These are phyloP conservation scores for Hippocampus mohnikei DNA, from an alignment of 2,113 vertebrate genomes.

Conservation along the genomic window DNA sequence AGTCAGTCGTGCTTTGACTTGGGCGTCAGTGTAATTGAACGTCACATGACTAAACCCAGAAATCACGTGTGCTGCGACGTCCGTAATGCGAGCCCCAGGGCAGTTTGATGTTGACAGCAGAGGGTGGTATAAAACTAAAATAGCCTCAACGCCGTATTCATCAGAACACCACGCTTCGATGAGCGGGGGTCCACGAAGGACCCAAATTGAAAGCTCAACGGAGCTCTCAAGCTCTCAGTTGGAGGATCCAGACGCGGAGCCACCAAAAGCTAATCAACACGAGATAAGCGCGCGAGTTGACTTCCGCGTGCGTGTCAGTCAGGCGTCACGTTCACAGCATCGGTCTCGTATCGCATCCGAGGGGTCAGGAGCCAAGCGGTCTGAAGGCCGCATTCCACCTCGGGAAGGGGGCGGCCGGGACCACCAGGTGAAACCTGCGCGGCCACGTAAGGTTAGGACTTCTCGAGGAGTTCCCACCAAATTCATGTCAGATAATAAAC, in stretches of 20 bases:
- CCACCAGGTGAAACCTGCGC: conserved; percentile 13
- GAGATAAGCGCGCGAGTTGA: conserved; percentile 37
- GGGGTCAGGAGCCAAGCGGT: conserved; percentile 44
- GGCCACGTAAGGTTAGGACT: neutral
- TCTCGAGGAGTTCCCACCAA: neutral
- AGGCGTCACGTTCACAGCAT: conserved; percentile 15
- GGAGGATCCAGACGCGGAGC: conserved; percentile 26
- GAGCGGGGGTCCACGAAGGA: neutral
- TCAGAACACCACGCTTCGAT: too few species aligned
- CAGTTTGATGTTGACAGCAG: too few species aligned
- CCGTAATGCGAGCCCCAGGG: too few species aligned
- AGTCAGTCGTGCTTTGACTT: too few species aligned
- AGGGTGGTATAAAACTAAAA: too few species aligned
- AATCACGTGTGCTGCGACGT: too few species aligned
- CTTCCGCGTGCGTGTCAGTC: conserved; percentile 14
- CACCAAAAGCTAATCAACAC: conserved; percentile 26
- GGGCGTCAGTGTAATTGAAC: too few species aligned
- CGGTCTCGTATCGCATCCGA: conserved; percentile 33
- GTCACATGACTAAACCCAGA: too few species aligned
- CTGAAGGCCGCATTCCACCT: conserved; percentile 47
- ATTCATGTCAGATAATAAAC: conserved; percentile 1
- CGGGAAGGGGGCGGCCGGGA: conserved; percentile 16
- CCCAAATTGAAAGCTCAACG: conserved; percentile 2
- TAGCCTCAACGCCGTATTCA: too few species aligned
- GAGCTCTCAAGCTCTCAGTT: conserved; percentile 7